Conservation (phyloP, 2,113 vertebrate species). For the Odocoileus hemionus region DNA sequence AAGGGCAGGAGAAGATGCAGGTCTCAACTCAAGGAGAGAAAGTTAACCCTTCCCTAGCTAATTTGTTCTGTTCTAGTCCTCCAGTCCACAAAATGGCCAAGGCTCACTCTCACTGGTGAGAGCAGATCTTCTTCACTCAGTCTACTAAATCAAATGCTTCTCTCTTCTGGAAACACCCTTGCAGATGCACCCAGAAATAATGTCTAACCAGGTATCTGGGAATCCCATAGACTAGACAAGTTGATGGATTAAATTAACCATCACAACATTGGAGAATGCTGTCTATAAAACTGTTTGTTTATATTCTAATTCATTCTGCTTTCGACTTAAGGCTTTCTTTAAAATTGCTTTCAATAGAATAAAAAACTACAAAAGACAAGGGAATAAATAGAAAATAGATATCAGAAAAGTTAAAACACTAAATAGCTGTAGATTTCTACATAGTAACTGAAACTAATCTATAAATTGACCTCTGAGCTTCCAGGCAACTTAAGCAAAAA, state of each 20-base stretch:
- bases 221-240: not conserved
- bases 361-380: not conserved
- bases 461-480: not conserved
- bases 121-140: not conserved
- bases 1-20: not conserved
- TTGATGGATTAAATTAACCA: not conserved
- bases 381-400: not conserved
- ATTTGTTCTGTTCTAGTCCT: not conserved
- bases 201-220: not conserved
- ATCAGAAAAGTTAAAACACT: not conserved
- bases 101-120: not conserved
- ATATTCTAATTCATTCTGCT: not conserved
- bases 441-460: not conserved
- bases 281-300: not conserved
- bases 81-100: not conserved
- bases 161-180: not conserved
- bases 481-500: not conserved
- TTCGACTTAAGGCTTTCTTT: not conserved
- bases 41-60: not conserved
- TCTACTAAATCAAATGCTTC: not conserved
- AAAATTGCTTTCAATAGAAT: not conserved
- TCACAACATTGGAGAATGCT: not conserved
- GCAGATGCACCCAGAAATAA: not conserved
- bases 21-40: not conserved
- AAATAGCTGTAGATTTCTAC: not conserved